phyloP scores from a whole-genome alignment of 2,888 invertebrate species.

The Colostygia pectinataria region DNA sequence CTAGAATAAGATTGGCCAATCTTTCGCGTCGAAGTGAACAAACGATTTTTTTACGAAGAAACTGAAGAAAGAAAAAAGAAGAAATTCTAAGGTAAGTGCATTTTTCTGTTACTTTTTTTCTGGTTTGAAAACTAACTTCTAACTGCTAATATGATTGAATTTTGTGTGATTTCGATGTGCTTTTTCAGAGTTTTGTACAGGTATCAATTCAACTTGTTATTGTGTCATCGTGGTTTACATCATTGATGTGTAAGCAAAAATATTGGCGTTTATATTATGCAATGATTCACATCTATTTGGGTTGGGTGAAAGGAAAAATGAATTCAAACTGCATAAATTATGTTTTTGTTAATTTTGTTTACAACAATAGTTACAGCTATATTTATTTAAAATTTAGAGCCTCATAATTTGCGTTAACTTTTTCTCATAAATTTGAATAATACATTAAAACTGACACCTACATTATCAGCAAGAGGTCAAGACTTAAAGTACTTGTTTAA shows the following conservation, averaged over 20 bases:
- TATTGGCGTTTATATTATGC: neutral
- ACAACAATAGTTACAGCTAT: neutral
- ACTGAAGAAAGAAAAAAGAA: conserved; percentile 48
- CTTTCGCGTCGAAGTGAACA: conserved; percentile 54
- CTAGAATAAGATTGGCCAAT: conserved; percentile 77
- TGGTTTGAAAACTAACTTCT: conserved; percentile 50
- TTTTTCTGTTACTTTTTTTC: conserved; percentile 40
- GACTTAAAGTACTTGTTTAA: conserved; percentile 69
- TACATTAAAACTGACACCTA: conserved; percentile 67
- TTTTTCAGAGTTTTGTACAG: conserved; percentile 69
- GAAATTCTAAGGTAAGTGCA: conserved; percentile 66
- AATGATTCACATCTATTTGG: neutral
- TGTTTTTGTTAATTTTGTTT: too few species aligned
- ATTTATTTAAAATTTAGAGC: conserved; percentile 8
- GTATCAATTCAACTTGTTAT: conserved; percentile 64
- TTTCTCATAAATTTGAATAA: conserved; percentile 60
- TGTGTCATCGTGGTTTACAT: conserved; percentile 1
- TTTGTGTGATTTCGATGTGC: conserved; percentile 71
- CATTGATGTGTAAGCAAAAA: neutral
- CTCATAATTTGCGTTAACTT: conserved; percentile 28
- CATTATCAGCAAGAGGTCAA: conserved; percentile 64
- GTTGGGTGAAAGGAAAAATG: neutral
- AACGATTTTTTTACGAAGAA: conserved; percentile 42
- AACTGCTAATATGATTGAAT: conserved; percentile 55
- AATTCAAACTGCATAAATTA: neutral